Evolutionary conservation across 2,113 vertebrate species (phyloP).

Genomic region (Dissostichus mawsoni): DNA sequence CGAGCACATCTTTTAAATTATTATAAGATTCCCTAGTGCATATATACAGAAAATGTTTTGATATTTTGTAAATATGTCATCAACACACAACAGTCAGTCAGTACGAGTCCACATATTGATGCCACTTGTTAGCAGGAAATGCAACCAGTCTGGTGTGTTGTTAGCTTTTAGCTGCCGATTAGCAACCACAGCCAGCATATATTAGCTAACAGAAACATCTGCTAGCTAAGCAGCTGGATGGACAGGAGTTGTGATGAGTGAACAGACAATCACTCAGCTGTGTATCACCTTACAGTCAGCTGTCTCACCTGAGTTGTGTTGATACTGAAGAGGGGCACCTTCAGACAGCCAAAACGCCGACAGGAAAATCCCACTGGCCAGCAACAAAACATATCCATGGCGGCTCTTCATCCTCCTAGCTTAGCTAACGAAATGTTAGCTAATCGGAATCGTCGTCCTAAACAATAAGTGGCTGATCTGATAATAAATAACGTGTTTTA

Average conservation of each 20-base stretch:
- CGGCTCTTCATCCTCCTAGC: slow-evolving; percentile 77
- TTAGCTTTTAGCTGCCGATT: slow-evolving; percentile 60
- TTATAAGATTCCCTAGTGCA: not conserved
- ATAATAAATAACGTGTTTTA: slow-evolving; percentile 17
- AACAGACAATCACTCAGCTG: not conserved
- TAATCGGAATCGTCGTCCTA: slow-evolving; percentile 33
- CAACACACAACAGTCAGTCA: not conserved
- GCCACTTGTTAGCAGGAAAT: slow-evolving; percentile 13
- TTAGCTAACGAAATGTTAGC: slow-evolving; percentile 63
- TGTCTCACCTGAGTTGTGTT: slow-evolving; percentile 78
- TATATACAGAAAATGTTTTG: not conserved
- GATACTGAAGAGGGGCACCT: slow-evolving; percentile 78
- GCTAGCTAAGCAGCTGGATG: not conserved
- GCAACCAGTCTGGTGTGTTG: slow-evolving; percentile 50
- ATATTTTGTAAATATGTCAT: not conserved
- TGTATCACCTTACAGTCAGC: not conserved
- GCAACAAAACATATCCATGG: slow-evolving; percentile 76
- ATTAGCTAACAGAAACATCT: slow-evolving; percentile 17
- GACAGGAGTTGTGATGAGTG: no score
- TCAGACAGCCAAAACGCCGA: slow-evolving; percentile 65
- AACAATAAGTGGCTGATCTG: slow-evolving; percentile 15
- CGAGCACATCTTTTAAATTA: not conserved
- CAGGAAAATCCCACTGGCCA: slow-evolving; percentile 72
- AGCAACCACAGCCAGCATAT: slow-evolving; percentile 26
- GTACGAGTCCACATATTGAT: not conserved